These are phyloP conservation scores for Gouania willdenowi DNA, from an alignment of 2,797 vertebrate genomes.

Conservation along the genomic window DNA sequence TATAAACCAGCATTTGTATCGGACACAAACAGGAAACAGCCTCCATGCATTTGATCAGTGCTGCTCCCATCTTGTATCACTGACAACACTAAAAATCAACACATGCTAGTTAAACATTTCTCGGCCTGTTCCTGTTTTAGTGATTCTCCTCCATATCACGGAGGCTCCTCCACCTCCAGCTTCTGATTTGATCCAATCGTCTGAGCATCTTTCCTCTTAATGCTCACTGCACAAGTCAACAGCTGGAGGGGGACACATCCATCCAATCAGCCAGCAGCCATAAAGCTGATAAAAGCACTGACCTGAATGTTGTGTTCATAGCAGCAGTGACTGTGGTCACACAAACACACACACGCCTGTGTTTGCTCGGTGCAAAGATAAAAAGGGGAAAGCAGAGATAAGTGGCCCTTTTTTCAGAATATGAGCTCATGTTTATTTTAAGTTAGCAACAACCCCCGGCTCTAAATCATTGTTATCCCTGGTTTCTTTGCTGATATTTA, in stretches of 20 bases:
- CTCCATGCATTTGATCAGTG: not conserved
- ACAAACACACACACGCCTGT: constrained; percentile 18
- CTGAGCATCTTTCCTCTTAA: constrained; percentile 20
- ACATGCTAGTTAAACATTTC: not conserved
- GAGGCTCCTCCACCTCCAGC: too few relatives aligned
- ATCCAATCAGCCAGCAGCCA: constrained; percentile 46
- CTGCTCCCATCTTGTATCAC: not conserved
- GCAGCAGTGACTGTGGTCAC: too few relatives aligned
- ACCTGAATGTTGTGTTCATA: constrained; percentile 47
- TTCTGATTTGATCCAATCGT: constrained; percentile 7
- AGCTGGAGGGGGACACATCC: constrained; percentile 22
- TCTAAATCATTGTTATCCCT: too few relatives aligned
- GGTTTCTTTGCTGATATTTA: too few relatives aligned
- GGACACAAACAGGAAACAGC: not conserved
- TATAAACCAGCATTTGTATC: too few relatives aligned
- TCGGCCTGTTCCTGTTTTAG: not conserved
- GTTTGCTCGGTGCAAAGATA: constrained; percentile 40
- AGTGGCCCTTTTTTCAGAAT: constrained; percentile 2
- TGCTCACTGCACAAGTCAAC: constrained; percentile 24
- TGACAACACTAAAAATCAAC: too few relatives aligned
- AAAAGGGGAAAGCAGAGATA: not conserved
- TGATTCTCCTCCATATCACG: too few relatives aligned
- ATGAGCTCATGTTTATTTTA: not conserved
- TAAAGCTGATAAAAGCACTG: constrained; percentile 57
- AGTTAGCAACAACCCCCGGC: too few relatives aligned